Percentiles rank a stretch among this genome's conserved stretches.
Conservation (phyloP, 2,888 invertebrate species). For the Hymenopus coronatus region DNA sequence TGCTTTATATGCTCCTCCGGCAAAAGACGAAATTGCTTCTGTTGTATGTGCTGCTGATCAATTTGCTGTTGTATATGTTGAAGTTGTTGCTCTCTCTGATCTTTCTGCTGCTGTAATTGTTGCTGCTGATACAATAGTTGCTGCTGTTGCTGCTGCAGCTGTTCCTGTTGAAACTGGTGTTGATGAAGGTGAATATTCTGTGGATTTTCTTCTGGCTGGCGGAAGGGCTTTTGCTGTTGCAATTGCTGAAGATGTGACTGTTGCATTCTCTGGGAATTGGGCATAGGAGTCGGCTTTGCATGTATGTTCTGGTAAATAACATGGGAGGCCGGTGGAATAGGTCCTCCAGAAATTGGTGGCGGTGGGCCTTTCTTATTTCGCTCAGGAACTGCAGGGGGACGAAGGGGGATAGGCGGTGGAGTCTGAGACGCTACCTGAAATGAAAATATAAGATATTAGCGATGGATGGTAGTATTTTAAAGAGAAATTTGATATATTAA, state of each 20-base stretch:
- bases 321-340: not conserved
- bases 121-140: constrained; percentile 40
- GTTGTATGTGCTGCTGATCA: not conserved
- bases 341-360: constrained; percentile 9
- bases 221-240: constrained; percentile 6
- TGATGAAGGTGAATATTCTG: constrained; percentile 5
- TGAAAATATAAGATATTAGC: not conserved
- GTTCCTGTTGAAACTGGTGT: not conserved
- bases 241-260: not conserved
- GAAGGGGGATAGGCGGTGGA: constrained; percentile 10
- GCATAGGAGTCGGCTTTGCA: not conserved
- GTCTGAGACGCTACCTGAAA: constrained; percentile 17
- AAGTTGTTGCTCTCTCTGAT: constrained; percentile 41
- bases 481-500: too few relatives aligned
- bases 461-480: not conserved
- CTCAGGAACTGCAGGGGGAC: constrained; percentile 30
- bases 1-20: not conserved
- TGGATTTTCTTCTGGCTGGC: not conserved
- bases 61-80: not conserved
- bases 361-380: constrained; percentile 27
- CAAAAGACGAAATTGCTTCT: not conserved
- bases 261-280: constrained; percentile 13
- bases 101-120: constrained; percentile 39
- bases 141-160: constrained; percentile 38
- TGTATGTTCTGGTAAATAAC: not conserved